Base-by-base conservation (phyloP, 2,888 invertebrate species). In the Serripes groenlandicus region DNA sequence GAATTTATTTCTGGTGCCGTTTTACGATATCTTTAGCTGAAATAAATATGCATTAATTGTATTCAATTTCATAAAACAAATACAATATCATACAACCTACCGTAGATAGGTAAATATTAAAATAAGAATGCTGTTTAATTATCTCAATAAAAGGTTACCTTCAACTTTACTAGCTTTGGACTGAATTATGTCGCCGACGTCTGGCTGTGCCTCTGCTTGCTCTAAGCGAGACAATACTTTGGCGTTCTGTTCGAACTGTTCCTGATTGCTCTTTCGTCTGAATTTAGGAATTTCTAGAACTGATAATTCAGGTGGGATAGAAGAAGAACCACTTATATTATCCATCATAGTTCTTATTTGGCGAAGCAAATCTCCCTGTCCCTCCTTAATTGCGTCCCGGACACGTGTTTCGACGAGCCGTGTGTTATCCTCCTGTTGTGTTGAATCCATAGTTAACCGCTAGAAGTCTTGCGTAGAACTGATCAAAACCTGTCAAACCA, bases 141-240 rank as follows among this genome's bases (percentile, higher is more conserved):
- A n/a, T n/a, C n/a, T n/a, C n/a, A n/a, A n/a, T 49, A 74, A 74
- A 58, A 34, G 23, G 62, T 15, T 54, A 54, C 54, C 54, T 54
- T 21, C 54, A 4, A 4, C n/a, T 54, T n/a, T 54, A 21, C 54
- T 54, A 54, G 7, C n/a, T 54, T 54, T 54, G n/a, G 54, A 15
- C 5, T 7, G n/a, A 7, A 4, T 4, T n/a, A 54, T 54, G 23
- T 54, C 4, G 5, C 54, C 54, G 23, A 4, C 23, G n/a, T 54
- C 54, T 21, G 23, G 23, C 5, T 54, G 9, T 21, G 54, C 5
- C n/a, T 62, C 62, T 18, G 62, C 62, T 62, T 62, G 30, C 21
- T 26, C 32, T 4, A 62, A 21, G 21, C 30, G 32, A 26, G 62
- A 15, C 23, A 62, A 7, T n/a, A 62, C 62, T 62, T 28, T 15